Evolutionary conservation across 2,797 vertebrate genomes (phyloP).

Genomic region (Hafferia zeledoni): DNA sequence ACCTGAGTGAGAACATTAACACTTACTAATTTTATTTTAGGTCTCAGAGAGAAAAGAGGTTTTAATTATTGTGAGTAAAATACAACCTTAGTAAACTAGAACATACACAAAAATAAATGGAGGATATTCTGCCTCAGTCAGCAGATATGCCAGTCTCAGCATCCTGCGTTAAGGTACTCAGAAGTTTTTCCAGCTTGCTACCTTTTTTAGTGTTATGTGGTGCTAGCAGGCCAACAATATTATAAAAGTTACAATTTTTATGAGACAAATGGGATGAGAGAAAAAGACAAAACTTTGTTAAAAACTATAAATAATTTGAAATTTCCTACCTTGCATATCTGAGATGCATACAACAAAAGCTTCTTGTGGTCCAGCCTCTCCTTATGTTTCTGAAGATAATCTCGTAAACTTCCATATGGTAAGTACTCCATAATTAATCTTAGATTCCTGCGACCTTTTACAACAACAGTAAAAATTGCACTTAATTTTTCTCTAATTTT

Average conservation of each 20-base stretch:
- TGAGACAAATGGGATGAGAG: neutral
- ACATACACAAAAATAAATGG: neutral
- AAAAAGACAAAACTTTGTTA: neutral
- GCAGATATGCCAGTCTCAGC: neutral
- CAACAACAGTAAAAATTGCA: neutral
- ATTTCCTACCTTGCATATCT: conserved; percentile 93
- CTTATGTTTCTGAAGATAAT: conserved; percentile 95
- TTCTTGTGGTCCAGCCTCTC: conserved; percentile 91
- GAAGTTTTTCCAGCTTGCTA: neutral
- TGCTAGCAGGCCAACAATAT: neutral
- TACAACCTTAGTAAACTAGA: neutral
- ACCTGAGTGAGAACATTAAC: neutral
- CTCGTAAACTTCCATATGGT: conserved; percentile 93
- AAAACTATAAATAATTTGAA: neutral
- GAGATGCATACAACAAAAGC: conserved; percentile 90
- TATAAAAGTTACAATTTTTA: neutral
- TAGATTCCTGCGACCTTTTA: conserved; percentile 89
- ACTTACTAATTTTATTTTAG: neutral
- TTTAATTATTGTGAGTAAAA: neutral
- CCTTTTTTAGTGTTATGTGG: neutral
- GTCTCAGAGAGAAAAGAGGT: neutral
- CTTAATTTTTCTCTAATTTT: neutral
- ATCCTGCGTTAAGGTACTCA: neutral
- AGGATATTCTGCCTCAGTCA: neutral
- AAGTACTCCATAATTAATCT: conserved; percentile 97